Conservation (phyloP, 2,888 invertebrate species). For the Heliothis peltigera region DNA sequence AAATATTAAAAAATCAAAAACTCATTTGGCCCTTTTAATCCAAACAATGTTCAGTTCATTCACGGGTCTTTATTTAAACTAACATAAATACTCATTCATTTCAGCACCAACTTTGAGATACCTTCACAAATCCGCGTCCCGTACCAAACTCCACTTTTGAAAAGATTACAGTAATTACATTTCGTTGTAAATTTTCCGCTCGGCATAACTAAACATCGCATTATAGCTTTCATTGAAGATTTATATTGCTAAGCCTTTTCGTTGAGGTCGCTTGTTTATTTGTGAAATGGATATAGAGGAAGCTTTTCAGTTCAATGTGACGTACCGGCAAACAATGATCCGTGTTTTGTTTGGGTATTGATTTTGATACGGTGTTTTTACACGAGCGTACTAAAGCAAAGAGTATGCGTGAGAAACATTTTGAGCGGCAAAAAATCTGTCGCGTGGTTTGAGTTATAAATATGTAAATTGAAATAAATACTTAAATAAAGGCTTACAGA, state of each 20-base stretch:
- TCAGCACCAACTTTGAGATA: neutral
- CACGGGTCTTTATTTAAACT: neutral
- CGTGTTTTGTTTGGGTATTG: conserved; percentile 10
- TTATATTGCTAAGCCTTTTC: conserved; percentile 60
- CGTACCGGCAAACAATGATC: conserved; percentile 39
- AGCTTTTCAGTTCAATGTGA: conserved; percentile 49
- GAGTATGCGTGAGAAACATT: too few relatives aligned
- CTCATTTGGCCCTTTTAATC: neutral
- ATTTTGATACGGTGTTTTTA: too few relatives aligned
- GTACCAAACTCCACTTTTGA: conserved; percentile 48
- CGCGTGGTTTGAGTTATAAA: too few relatives aligned
- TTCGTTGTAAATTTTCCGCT: conserved; percentile 76
- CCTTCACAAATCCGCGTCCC: conserved; percentile 28
- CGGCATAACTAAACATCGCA: conserved; percentile 63
- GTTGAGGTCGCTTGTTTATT: conserved; percentile 52
- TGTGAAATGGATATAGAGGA: conserved; percentile 49
- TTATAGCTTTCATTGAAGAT: conserved; percentile 63
- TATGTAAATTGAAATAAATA: too few relatives aligned
- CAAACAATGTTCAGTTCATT: too few relatives aligned
- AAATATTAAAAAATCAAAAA: too few relatives aligned
- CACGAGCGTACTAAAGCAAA: too few relatives aligned
- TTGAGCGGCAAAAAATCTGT: too few relatives aligned
- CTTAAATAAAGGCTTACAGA: too few relatives aligned
- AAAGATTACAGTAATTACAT: conserved; percentile 77
- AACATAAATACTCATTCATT: neutral